A percentile compares a stretch with the other conserved stretches of the same genome.
Conservation (phyloP, 2,113 vertebrate genomes). For the Pipra filicauda region DNA sequence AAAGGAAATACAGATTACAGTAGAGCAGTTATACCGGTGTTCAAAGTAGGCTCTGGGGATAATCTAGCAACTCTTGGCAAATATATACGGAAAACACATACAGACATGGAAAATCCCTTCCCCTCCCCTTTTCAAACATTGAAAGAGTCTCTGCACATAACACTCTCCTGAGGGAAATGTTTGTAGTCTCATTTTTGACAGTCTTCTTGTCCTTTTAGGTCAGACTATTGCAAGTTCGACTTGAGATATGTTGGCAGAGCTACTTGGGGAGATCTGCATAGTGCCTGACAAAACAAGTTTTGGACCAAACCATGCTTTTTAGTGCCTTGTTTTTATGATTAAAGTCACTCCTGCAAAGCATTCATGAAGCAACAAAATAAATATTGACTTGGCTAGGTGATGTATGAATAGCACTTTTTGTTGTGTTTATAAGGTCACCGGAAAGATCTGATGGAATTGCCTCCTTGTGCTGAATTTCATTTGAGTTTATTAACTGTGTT, state of each 20-base stretch:
- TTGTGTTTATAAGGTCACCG: slow-evolving; percentile 26
- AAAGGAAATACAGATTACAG: slow-evolving; percentile 43
- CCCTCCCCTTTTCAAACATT: slow-evolving; percentile 37
- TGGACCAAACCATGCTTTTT: neutral
- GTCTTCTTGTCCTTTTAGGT: slow-evolving; percentile 54
- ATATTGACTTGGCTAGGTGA: slow-evolving; percentile 39
- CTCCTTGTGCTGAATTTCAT: neutral
- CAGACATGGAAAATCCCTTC: slow-evolving; percentile 58
- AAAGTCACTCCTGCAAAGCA: slow-evolving; percentile 5
- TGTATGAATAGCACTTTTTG: slow-evolving; percentile 9
- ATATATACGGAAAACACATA: slow-evolving; percentile 53
- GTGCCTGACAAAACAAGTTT: slow-evolving; percentile 33
- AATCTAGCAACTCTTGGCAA: slow-evolving; percentile 47
- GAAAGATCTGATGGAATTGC: slow-evolving; percentile 12
- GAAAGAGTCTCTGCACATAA: slow-evolving; percentile 21
- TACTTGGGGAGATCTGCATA: neutral
- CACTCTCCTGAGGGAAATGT: slow-evolving; percentile 1
- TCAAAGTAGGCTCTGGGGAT: slow-evolving; percentile 43
- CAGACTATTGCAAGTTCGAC: slow-evolving; percentile 37
- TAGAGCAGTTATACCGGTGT: neutral
- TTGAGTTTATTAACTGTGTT: neutral
- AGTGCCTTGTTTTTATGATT: slow-evolving; percentile 31
- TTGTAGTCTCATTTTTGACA: slow-evolving; percentile 56
- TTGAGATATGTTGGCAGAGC: slow-evolving; percentile 14
- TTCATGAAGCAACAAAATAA: slow-evolving; percentile 21